Base-by-base conservation (phyloP, 2,113 vertebrate species). In the Anser cygnoides region DNA sequence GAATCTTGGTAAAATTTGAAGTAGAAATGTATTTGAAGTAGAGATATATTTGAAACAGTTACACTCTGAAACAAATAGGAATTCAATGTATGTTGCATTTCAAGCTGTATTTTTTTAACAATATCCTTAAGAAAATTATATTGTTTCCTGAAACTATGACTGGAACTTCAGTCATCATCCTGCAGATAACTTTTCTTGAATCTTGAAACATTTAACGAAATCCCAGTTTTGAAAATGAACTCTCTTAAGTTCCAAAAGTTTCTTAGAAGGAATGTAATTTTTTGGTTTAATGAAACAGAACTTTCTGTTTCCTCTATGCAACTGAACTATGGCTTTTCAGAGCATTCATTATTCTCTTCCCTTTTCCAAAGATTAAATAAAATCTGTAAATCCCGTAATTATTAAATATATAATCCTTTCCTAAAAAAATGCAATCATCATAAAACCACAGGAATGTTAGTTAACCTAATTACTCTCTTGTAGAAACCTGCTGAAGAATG, bases 401-500 rank as follows among this genome's bases (percentile, higher is more conserved):
- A 76, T 87, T 71, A 67, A 95, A 87, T 46, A 49, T 72, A n/a
- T 43, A 81, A 62, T 84, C 13, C 31, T 91, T 93, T 92, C 54
- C 59, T 87, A 28, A 63, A 37, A 39, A 86, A 50, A 73, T 44
- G 57, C 31, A 82, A 18, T 80, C 19, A 50, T 61, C 59, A 66
- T 63, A 16, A n/a, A 96, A 85, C 35, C 21, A 6, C 63, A 90
- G 82, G 55, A 85, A 84, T 95, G 62, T 93, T 93, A 84, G 50
- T 94, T 98, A 97, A 94, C 66, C 76, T 97, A 94, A 96, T 97
- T 96, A 90, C 54, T 94, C 2, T 93, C 58, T 61, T 96, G 83
- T 90, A 97, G 73, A 80, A 98, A 96, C 92, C 77, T 97, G 81
- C 91, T 98, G 92, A 96, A 79, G 58, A 97, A 97, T 96, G 63